phyloP scores from a whole-genome alignment of 2,113 vertebrate species.

The Dicrurus megarhynchus region DNA sequence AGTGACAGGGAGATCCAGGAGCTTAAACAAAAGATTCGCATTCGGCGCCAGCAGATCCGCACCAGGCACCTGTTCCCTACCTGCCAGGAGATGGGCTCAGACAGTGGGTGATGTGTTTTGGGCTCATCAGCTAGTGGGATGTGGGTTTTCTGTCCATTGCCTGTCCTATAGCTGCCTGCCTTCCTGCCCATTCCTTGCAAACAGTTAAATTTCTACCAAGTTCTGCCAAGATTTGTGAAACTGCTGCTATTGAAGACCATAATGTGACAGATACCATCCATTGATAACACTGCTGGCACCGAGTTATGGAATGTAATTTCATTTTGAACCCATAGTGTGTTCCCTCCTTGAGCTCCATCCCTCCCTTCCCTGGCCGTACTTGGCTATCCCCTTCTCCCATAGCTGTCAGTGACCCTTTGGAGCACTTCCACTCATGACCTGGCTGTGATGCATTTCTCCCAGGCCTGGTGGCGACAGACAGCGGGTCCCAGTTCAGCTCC shows the following conservation, averaged over 20 bases:
- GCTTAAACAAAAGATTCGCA: conserved; percentile 94
- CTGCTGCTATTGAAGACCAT: background rate
- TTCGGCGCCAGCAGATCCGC: conserved; percentile 91
- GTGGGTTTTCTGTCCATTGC: background rate
- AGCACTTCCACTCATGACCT: background rate
- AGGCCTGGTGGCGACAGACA: conserved; percentile 86
- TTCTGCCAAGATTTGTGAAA: background rate
- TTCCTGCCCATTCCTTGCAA: background rate
- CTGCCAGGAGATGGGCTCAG: conserved; percentile 67
- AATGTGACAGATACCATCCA: background rate
- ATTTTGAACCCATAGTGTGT: background rate
- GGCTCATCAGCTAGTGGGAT: background rate
- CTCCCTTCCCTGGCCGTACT: background rate
- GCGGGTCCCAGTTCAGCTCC: conserved; percentile 87
- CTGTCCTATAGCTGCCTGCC: background rate
- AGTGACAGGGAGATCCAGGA: conserved; percentile 95
- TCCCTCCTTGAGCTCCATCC: background rate
- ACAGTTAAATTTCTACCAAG: background rate
- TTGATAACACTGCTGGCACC: background rate
- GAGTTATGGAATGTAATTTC: background rate
- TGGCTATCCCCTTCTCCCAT: background rate
- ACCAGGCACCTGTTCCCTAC: conserved; percentile 74
- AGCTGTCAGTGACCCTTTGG: background rate
- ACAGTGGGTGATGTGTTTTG: conserved; percentile 67
- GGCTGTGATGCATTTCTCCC: background rate